Base-by-base conservation (phyloP, 2,797 vertebrate species). In the Mallotus villosus region DNA sequence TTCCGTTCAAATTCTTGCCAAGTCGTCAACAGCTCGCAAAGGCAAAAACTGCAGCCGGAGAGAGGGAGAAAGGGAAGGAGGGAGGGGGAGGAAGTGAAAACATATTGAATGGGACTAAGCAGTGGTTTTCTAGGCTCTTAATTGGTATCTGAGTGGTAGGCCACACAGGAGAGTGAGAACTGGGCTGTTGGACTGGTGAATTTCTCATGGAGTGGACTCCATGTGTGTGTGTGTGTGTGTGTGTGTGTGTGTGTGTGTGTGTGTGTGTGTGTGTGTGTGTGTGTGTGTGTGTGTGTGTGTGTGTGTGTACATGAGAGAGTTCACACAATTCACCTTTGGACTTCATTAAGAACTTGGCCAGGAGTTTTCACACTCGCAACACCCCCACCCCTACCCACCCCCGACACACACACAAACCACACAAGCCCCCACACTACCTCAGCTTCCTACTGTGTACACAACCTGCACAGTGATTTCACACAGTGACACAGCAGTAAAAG, bases 291-390 rank as follows among this genome's bases (percentile, higher is more conserved):
- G 27, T 8, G 51, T 2, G 22, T 17, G 49, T 2, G 66, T 17
- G 51, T 8, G 46, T 17, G 22, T 21, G 60, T 51, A 60, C 34
- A 24, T 17, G 58, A 25, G 77, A 59, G 77, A 46, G 68, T 67
- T 72, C 63, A 29, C 75, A 80, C 74, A 79, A 81, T 67, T 74
- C 78, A 76, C 76, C 82, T 87, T 80, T 80, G 77, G 85, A 84
- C 82, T 80, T 85, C 77, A 84, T 81, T 84, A 85, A 76, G 82
- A 83, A 79, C 77, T 82, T 79, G 80, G 80, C 81, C 78, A n/a
- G 72, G 68, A 76, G 79, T 74, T 82, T 81, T 82, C 71, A 67
- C 70, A 67, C 74, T 72, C 57, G 51, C 63, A 68, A 70, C 41
- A 21, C 65, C 51, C 67, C 32, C 32, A 66, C 4, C 51, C 16